A percentile compares a stretch with the other conserved stretches of the same genome.
Conservation (phyloP, 2,797 vertebrate genomes). For the Malurus splendens region DNA sequence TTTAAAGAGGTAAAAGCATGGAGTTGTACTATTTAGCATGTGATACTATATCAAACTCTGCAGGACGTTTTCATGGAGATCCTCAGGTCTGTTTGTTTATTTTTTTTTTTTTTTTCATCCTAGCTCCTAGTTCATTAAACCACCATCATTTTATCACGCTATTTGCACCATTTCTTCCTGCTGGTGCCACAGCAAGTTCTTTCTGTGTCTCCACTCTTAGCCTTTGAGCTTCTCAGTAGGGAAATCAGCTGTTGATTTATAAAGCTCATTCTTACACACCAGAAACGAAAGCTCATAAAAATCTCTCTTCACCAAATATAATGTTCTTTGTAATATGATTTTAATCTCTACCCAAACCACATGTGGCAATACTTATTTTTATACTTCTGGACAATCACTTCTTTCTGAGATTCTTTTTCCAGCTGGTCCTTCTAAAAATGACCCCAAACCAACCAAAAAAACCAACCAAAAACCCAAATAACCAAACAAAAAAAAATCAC, state of each 20-base stretch:
- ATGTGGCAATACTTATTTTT: background rate
- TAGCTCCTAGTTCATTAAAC: background rate
- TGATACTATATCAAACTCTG: background rate
- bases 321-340: background rate
- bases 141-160: background rate
- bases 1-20: background rate
- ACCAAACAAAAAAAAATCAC: background rate
- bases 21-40: background rate
- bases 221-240: conserved; percentile 1
- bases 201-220: background rate
- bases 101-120: background rate
- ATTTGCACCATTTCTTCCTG: background rate
- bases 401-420: background rate
- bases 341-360: background rate
- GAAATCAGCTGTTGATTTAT: conserved; percentile 28
- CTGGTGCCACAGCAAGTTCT: background rate
- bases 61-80: background rate
- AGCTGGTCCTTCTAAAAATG: background rate
- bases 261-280: background rate
- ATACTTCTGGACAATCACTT: background rate
- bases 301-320: background rate
- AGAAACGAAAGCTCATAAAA: conserved; percentile 18
- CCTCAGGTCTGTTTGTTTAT: background rate
- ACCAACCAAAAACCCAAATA: background rate
- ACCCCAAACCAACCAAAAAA: background rate